phyloP scores from a whole-genome alignment of 2,113 vertebrate species.

The Calypte anna region DNA sequence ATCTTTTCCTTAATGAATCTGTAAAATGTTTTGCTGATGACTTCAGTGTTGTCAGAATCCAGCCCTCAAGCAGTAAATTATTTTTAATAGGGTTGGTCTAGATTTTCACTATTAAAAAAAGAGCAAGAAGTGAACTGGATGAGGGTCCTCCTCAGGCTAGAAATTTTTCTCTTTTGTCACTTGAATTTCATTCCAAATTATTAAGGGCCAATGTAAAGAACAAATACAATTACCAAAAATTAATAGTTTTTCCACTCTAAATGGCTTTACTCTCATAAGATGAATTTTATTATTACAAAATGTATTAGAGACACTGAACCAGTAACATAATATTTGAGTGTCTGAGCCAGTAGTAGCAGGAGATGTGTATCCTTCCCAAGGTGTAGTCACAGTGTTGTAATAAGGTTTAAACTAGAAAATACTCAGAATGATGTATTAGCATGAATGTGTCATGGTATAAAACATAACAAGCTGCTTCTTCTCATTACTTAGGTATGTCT shows the following conservation, averaged over 20 bases:
- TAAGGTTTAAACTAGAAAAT: not conserved
- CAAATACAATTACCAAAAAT: not conserved
- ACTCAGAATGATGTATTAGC: not conserved
- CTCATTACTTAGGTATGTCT: slow-evolving; percentile 51
- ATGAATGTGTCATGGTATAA: not conserved
- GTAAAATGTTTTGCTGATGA: not conserved
- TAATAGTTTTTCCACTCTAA: not conserved
- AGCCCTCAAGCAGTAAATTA: not conserved
- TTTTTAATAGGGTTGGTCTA: not conserved
- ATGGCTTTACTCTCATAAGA: not conserved
- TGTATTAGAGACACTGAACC: not conserved
- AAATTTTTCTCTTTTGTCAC: not conserved
- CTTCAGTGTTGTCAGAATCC: not conserved
- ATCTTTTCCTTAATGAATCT: not conserved
- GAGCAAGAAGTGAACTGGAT: not conserved
- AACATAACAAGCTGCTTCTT: not conserved
- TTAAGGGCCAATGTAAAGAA: not conserved
- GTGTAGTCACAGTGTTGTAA: not conserved
- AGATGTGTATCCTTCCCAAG: not conserved
- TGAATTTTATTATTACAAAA: not conserved
- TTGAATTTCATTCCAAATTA: not conserved
- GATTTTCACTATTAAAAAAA: not conserved
- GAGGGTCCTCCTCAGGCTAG: not conserved
- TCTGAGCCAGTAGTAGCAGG: not conserved
- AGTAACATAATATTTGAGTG: not conserved